A percentile compares a stretch with the other conserved stretches of the same genome.
Conservation (phyloP, 2,113 vertebrate species). For the Rattus norvegicus region DNA sequence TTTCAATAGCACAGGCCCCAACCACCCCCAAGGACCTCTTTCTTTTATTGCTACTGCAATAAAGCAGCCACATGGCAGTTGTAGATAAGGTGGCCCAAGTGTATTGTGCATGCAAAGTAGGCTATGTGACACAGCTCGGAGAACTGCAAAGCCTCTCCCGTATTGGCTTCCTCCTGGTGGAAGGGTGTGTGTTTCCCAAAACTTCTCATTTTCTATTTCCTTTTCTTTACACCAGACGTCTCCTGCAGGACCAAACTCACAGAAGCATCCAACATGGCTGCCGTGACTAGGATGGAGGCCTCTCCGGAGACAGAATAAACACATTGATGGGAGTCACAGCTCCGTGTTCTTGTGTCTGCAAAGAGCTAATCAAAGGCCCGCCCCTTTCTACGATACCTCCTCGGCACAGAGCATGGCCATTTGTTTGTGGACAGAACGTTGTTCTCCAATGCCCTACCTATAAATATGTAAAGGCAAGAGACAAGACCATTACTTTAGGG, state of each 20-base stretch:
- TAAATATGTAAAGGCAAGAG: neutral
- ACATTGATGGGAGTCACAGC: neutral
- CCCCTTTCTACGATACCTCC: neutral
- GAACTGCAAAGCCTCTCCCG: neutral
- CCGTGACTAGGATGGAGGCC: neutral
- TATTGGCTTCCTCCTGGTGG: neutral
- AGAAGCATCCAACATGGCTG: neutral
- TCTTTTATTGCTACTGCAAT: conserved; percentile 69
- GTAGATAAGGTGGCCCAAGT: conserved; percentile 73
- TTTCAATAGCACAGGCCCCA: conserved; percentile 55
- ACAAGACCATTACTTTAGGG: neutral
- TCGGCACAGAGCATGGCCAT: neutral
- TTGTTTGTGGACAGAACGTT: neutral
- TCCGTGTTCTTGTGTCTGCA: conserved; percentile 22
- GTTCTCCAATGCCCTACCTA: conserved; percentile 30
- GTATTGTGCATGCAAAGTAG: conserved; percentile 70
- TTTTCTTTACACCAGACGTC: neutral
- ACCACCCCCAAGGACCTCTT: conserved; percentile 67
- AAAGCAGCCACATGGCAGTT: conserved; percentile 66
- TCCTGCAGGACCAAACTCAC: conserved; percentile 17
- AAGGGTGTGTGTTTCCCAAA: neutral
- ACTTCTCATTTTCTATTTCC: conserved; percentile 2
- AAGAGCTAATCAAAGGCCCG: conserved; percentile 29
- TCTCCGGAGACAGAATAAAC: neutral
- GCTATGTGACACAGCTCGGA: neutral